Percentiles rank a stretch among this genome's conserved stretches.
These are phyloP conservation scores for Limnephilus auricula DNA, from an alignment of 2,888 invertebrate genomes.

Conservation along the genomic window DNA sequence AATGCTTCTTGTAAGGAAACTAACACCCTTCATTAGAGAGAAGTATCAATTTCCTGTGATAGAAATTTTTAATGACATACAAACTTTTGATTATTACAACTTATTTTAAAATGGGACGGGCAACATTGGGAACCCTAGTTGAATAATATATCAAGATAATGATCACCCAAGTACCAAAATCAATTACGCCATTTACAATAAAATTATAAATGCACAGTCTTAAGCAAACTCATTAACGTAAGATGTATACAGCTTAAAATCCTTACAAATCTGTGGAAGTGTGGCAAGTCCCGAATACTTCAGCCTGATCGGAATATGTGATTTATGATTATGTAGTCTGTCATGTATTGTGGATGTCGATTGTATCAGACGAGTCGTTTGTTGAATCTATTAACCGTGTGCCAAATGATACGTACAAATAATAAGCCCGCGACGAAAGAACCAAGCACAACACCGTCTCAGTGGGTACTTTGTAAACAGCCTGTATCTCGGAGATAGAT, in stretches of 20 bases:
- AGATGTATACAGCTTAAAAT: background rate
- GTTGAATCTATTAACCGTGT: background rate
- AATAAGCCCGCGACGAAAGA: background rate
- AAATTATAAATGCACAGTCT: background rate
- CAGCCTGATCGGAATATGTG: conserved; percentile 6
- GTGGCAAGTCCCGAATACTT: background rate
- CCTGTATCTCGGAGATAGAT: background rate
- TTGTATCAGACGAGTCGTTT: conserved; percentile 5
- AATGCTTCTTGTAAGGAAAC: background rate
- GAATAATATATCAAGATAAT: background rate
- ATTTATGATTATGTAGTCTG: background rate
- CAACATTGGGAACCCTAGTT: background rate
- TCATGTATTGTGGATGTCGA: conserved; percentile 1
- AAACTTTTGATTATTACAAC: background rate
- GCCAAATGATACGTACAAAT: background rate
- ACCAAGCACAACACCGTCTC: background rate
- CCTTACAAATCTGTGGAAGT: background rate
- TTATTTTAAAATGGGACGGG: background rate
- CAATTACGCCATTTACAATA: no score
- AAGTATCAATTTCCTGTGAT: background rate
- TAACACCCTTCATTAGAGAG: background rate
- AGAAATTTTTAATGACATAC: no score
- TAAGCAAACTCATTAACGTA: background rate
- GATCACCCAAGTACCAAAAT: background rate
- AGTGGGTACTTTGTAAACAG: conserved; percentile 31